Evolutionary conservation across 2,113 vertebrate species (phyloP).

Genomic region (Mormyrus iriodes): DNA sequence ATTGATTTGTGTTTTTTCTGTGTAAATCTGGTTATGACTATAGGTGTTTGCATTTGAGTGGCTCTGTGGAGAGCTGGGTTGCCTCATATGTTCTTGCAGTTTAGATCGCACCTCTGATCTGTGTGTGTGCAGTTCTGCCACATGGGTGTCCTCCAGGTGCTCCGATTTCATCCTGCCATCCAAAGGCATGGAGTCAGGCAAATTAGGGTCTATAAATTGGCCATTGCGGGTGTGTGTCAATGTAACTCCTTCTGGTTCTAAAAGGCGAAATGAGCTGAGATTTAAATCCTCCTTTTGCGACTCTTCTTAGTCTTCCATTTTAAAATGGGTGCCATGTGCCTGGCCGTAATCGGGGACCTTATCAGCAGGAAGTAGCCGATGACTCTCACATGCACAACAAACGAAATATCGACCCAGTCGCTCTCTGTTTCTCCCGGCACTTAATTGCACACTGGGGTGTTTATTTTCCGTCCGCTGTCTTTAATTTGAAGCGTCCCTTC

Average conservation of each 20-base stretch:
- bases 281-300: not conserved
- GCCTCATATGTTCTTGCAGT: too few species aligned
- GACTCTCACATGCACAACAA: not conserved
- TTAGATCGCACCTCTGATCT: not conserved
- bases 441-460: constrained; percentile 28
- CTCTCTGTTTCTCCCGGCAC: constrained; percentile 8
- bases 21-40: not conserved
- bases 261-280: not conserved
- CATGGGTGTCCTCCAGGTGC: not conserved
- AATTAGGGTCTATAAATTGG: not conserved
- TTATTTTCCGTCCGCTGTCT: constrained; percentile 26
- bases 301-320: not conserved
- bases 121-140: not conserved
- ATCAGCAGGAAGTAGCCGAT: not conserved
- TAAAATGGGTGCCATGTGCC: not conserved
- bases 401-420: not conserved
- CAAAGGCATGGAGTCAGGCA: not conserved
- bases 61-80: not conserved
- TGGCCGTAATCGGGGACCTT: not conserved
- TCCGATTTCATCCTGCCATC: not conserved
- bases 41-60: not conserved
- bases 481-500: constrained; percentile 21
- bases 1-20: not conserved
- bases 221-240: not conserved
- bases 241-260: too few species aligned